Evolutionary conservation across 2,797 vertebrate genomes (phyloP), one percentile per base, ranked within the genome.

Genomic region (Ibycter americanus): DNA sequence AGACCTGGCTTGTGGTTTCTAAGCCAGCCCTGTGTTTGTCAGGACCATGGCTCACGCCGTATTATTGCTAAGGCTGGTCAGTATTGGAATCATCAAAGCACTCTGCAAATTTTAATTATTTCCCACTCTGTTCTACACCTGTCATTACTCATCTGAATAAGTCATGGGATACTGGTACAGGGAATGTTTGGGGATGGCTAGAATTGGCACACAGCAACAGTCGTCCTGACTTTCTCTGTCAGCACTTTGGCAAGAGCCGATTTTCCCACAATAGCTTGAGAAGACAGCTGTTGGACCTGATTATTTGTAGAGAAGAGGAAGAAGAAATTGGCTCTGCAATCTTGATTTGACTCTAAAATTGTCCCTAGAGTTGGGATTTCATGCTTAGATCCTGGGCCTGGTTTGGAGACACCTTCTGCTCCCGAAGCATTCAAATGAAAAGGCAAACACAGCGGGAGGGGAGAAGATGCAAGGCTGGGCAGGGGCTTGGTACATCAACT

Each of bases 341-440:
- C 91, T 94, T 76, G 93, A 90, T 96, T 95, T 95, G 95, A 94
- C 96, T 95, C 94, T 92, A 27, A 95, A 93, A 95, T 93, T 70
- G 85, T 82, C 54, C 55, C 58, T 20, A 58, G 80, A 72, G 34
- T 27, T 67, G 93, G 62, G 77, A 87, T 91, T 76, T 58, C 0
- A 0, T 29, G 56, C 87, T 63, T 36, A 73, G 89, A 83, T 93
- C 34, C 67, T 85, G 83, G 68, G 26, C n/a, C 77, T 61, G 73
- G 18, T 52, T 34, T 47, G 80, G 77, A 93, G 71, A 51, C 85
- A 22, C 9, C 87, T 31, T 74, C 77, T 6, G 18, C 90, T 82
- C 91, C 36, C 0, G 15, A 22, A 61, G 38, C 58, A 79, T 59
- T 84, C 55, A 66, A 77, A 94, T 82, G 73, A 32, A 63, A 78